Evolutionary conservation across 2,888 invertebrate genomes (phyloP), one percentile per base, ranked within the genome.

Genomic region (Tyria jacobaeae): DNA sequence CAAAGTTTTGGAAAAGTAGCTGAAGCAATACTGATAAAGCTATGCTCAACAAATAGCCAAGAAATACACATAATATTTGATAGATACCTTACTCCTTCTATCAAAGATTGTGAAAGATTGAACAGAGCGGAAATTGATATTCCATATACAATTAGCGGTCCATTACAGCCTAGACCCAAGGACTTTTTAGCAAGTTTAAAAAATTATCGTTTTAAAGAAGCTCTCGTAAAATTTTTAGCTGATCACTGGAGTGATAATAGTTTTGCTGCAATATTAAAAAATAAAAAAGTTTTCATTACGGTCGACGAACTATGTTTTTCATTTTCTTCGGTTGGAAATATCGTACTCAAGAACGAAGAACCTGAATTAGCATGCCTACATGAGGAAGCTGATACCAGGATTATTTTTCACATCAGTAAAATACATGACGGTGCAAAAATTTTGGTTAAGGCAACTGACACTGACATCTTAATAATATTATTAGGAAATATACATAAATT

Each of bases 171-270:
- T 5, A 75, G 78, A 70, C 82, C 82, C 14, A 73, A 35, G 24
- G 68, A 77, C 73, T 80, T 83, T 76, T 66, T 72, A 31, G 55
- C 64, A 72, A 74, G 70, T 56, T 68, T 83, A 15, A 78, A 78
- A 68, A 84, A 83, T 73, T 73, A 60, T 65, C 66, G 73, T 55
- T 81, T 83, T 50, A 82, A 83, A 76, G 79, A 81, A 52, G 78
- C 77, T 48, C 51, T 83, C 60, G 76, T 82, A 48, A 61, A 66
- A 27, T 81, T 81, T 63, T 66, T 82, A 59, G 70, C 71, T 73
- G 51, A 61, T 63, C 64, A 83, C 59, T 83, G 82, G 80, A 62
- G 64, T n/a, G 72, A 77, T 59, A 54, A 80, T 37, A 12, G 59
- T 70, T 76, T 75, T 53, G 62, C 64, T 47, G 9, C 81, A 73